Conservation (phyloP, 2,113 vertebrate genomes). For the Sinocyclocheilus maitianheensis region DNA sequence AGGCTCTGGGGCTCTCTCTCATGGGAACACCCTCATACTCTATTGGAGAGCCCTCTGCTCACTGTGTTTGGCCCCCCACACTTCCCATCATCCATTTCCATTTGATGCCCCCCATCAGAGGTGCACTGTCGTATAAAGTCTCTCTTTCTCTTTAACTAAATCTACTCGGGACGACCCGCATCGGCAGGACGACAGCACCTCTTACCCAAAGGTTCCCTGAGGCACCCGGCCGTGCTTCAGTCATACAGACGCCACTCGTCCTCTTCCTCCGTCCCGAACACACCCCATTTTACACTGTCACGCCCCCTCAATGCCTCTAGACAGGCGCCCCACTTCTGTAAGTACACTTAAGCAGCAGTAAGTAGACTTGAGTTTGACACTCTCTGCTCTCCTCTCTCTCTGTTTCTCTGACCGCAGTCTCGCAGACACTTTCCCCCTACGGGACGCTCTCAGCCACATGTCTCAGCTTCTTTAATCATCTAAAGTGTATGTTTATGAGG, state of each 20-base stretch:
- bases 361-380: conserved; percentile 66
- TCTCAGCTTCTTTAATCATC: conserved; percentile 27
- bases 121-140: conserved; percentile 59
- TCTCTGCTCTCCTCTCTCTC: conserved; percentile 48
- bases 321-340: conserved; percentile 75
- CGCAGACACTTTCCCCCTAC: conserved; percentile 21
- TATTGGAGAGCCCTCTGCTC: conserved; percentile 43
- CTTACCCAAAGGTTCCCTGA: conserved; percentile 79
- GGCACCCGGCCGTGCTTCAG: conserved; percentile 81
- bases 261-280: conserved; percentile 70
- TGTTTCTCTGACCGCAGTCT: conserved; percentile 42
- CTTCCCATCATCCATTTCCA: conserved; percentile 62
- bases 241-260: conserved; percentile 75
- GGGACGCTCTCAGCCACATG: conserved; percentile 45
- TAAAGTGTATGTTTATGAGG: conserved; percentile 2
- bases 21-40: conserved; percentile 45
- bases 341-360: conserved; percentile 73
- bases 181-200: conserved; percentile 69
- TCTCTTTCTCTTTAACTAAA: conserved; percentile 71
- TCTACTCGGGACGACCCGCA: conserved; percentile 72
- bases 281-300: conserved; percentile 74
- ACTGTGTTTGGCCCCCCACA: conserved; percentile 66
- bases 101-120: conserved; percentile 49
- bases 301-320: conserved; percentile 73
- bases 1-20: conserved; percentile 49